These are phyloP conservation scores for Acipenser oxyrinchus DNA, from an alignment of 2,797 vertebrate genomes.

Conservation along the genomic window DNA sequence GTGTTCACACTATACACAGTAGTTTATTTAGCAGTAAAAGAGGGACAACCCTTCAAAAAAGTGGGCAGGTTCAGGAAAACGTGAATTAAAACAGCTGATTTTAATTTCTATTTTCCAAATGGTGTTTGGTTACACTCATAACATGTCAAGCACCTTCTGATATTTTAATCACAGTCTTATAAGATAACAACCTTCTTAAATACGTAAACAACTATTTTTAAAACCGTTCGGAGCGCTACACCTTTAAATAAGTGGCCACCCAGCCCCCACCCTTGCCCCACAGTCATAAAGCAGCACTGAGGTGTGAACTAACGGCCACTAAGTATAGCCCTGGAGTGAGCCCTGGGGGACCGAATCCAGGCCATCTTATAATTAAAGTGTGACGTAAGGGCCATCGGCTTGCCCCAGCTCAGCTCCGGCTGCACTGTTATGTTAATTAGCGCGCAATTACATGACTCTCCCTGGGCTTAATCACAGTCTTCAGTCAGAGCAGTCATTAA, in stretches of 20 bases:
- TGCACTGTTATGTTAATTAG: slow-evolving; percentile 35
- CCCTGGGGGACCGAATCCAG: slow-evolving; percentile 16
- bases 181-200: too few species aligned
- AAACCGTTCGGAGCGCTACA: too few species aligned
- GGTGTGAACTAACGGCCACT: neutral
- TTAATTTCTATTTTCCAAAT: too few species aligned
- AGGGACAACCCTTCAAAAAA: too few species aligned
- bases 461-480: slow-evolving; percentile 29
- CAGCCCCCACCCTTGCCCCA: neutral
- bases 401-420: slow-evolving; percentile 14
- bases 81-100: too few species aligned
- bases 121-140: too few species aligned
- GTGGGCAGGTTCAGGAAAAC: too few species aligned
- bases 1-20: too few species aligned
- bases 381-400: slow-evolving; percentile 11
- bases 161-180: too few species aligned
- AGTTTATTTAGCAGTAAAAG: too few species aligned
- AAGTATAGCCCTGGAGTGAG: slow-evolving; percentile 3
- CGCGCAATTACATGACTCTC: slow-evolving; percentile 31
- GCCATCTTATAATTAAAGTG: slow-evolving; percentile 24
- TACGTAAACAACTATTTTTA: too few species aligned
- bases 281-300: slow-evolving; percentile 8
- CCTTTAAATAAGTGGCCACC: neutral
- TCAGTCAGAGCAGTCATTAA: slow-evolving; percentile 23
- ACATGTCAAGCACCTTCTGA: too few species aligned